These are phyloP conservation scores for Apodemus sylvaticus DNA, from an alignment of 2,113 vertebrate species.

Conservation along the genomic window DNA sequence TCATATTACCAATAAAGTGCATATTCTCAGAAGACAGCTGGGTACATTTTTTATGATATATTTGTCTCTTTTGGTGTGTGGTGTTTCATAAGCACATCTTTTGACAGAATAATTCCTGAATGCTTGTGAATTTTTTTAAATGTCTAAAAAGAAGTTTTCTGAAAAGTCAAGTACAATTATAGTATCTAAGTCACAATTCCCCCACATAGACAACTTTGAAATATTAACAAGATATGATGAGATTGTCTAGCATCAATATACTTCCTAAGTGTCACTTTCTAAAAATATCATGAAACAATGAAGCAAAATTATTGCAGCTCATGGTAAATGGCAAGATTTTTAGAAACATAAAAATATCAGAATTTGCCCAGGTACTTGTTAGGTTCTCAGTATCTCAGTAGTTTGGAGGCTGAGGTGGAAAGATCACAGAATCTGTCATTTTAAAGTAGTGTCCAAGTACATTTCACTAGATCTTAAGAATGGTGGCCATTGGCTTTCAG, in stretches of 20 bases:
- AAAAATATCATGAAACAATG: not conserved
- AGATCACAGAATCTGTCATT: not conserved
- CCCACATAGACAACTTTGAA: slow-evolving; percentile 13
- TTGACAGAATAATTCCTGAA: slow-evolving; percentile 47
- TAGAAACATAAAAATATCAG: not conserved
- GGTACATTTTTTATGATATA: not conserved
- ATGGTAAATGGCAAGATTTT: slow-evolving; percentile 10
- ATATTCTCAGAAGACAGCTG: not conserved
- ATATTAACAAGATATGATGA: not conserved
- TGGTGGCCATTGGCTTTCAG: not conserved
- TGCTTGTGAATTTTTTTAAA: slow-evolving; percentile 4
- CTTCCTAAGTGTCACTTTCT: not conserved
- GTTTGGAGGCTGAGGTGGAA: too few species aligned
- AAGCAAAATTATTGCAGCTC: not conserved
- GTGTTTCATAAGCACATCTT: not conserved
- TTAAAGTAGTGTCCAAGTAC: not conserved
- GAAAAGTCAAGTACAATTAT: not conserved
- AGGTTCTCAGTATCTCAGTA: not conserved
- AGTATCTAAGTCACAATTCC: not conserved
- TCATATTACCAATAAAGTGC: not conserved
- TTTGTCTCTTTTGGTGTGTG: not conserved
- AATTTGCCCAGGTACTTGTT: not conserved
- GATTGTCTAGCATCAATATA: not conserved
- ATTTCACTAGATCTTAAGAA: not conserved
- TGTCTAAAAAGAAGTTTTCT: slow-evolving; percentile 28